Base-by-base conservation (phyloP, 2,797 vertebrate species). In the Thamnophis elegans region DNA sequence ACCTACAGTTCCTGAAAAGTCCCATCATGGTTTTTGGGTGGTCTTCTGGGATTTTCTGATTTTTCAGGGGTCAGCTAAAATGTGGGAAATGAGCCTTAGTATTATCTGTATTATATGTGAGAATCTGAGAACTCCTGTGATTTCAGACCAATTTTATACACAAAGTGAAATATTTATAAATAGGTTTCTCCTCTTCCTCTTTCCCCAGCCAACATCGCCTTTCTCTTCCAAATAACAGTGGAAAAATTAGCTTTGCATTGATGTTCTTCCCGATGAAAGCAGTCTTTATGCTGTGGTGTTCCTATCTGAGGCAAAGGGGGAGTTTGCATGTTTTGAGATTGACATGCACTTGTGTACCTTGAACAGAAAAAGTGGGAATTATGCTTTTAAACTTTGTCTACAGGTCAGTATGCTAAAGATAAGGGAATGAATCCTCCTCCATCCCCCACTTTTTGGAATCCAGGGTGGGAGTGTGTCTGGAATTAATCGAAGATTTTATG, bases 1-100 rank as follows among this genome's bases (percentile, higher is more conserved):
- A 97, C 95, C 96, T 97, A 96, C 96, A 96, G 94, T 97, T 96
- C 97, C 96, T 97, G 86, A 97, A 97, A 94, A 92, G 36, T 96
- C 11, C 89, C 36, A 0, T 96, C 96, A 95, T 97, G 96, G 9
- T 97, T 96, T 96, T 96, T 95, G 91, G 93, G 92, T 93, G 95
- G 95, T 96, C 92, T 89, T 93, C 93, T 93, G 94, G 93, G 95
- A 94, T 82, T 82, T 82, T 25, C 73, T 82, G 20, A 82, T 47
- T 73, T 36, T 73, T 47, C 10, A 47, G 20, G 36, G 9, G 22
- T 82, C 73, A 82, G 73, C 20, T 82, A 82, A 82, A 96, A 95
- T 54, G 91, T 94, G 94, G 96, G 94, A 96, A 95, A 97, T 94
- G 94, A 97, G 97, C 97, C 97, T 96, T 97, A 95, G 96, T 94